Evolutionary conservation across 2,113 vertebrate species (phyloP), one percentile per base, ranked within the genome.

Genomic region (Bos taurus): DNA sequence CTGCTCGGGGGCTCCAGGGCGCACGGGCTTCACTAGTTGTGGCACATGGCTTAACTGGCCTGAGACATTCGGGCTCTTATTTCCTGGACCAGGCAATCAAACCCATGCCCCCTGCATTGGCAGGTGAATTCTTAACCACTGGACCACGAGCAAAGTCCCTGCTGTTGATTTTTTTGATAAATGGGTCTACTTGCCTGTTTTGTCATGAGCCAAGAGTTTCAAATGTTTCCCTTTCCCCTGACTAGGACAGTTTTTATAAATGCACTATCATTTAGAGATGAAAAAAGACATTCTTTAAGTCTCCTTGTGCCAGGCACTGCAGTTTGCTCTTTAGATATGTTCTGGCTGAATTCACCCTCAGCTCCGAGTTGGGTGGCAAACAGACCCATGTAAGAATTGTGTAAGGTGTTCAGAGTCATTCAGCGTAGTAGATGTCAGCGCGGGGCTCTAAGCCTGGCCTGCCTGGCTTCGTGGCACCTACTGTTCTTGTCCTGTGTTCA

Each of bases 171-270:
- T 92, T 84, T 85, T 93, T 95, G 87, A 80, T 86, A 77, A 85
- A 21, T 83, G n/a, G 4, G 0, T 96, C 40, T 94, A 43, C 48
- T 89, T 88, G 48, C 52, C 52, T 71, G 6, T 93, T 97, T 78
- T 64, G 23, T 83, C 36, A 54, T 46, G 43, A 89, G 33, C 89
- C 33, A 13, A 52, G 89, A 88, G 40, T 30, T 80, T 91, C 52
- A 77, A 26, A 3, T 84, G 25, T 94, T 90, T 85, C 48, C 23
- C 80, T 59, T 33, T 88, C 26, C 7, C 5, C 40, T 52, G 3
- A 11, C 33, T 93, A 88, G 82, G 40, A 36, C 59, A 83, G 8
- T 57, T 93, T 95, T 95, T 88, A 80, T 91, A 96, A n/a, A 56
- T 33, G 36, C 33, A 74, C 6, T 57, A 78, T 36, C 11, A 23